These are phyloP conservation scores for Hippasteria phrygiana DNA, from an alignment of 53 echinoderm and acorn worm species.

Conservation along the genomic window DNA sequence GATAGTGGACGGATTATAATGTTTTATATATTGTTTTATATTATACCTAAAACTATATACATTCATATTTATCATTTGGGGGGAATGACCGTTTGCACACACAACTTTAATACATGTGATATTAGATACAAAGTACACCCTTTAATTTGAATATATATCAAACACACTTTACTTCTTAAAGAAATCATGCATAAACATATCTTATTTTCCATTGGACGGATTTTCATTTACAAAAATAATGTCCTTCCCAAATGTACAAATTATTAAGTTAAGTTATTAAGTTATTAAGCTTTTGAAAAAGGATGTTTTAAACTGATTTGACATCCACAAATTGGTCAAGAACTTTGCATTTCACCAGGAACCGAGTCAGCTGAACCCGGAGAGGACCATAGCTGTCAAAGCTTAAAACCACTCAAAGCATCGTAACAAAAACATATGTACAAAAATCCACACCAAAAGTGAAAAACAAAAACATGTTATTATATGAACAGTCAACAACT, in stretches of 20 bases:
- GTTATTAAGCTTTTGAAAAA: too few species aligned
- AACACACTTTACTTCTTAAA: not conserved
- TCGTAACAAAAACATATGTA: too few species aligned
- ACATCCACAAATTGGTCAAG: not conserved
- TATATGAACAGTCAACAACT: not conserved
- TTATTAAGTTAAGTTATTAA: too few species aligned
- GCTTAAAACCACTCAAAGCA: too few species aligned
- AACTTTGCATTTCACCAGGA: not conserved
- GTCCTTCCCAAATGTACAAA: too few species aligned
- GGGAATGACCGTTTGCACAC: slow-evolving; percentile 14
- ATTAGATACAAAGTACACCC: not conserved
- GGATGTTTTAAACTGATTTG: too few species aligned
- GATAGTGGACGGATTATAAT: not conserved
- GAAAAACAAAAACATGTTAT: not conserved
- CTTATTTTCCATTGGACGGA: not conserved
- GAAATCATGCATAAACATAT: not conserved
- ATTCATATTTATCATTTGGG: slow-evolving; percentile 36
- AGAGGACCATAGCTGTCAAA: too few species aligned
- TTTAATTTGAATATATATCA: not conserved
- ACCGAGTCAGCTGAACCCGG: too few species aligned
- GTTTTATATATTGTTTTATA: not conserved
- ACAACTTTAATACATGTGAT: slow-evolving; percentile 26
- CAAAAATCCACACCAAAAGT: slow-evolving; percentile 6
- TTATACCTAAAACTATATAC: slow-evolving; percentile 46
- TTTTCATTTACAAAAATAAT: slow-evolving; percentile 1